Evolutionary conservation across 2,888 invertebrate species (phyloP), one percentile per base, ranked within the genome.

Genomic region (Chironomus riparius): DNA sequence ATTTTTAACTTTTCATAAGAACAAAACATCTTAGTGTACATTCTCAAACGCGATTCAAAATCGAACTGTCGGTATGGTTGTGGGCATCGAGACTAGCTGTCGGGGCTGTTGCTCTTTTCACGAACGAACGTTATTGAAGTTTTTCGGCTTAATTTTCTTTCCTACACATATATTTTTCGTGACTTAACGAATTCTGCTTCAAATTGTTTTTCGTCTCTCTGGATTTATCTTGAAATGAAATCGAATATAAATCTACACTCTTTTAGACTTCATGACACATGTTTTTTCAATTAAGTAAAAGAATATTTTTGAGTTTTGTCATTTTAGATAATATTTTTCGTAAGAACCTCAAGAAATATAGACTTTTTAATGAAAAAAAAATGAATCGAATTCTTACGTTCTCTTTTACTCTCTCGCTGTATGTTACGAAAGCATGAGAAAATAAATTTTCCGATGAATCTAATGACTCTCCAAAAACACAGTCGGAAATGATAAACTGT

Each of bases 31-130:
- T 56, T 56, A 18, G 15, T 56, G 56, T 18, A 68, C 74, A 61
- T 74, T 74, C 74, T 74, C 68, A 74, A n/a, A n/a, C 74, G 74
- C 74, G 74, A 74, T 74, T 62, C 74, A 65, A 74, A 68, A 62
- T 47, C 68, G 48, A 74, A 74, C 74, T 74, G 74, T 21, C 65
- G 47, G 22, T 28, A 4, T 47, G 48, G 15, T 68, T 68, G n/a
- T 21, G 50, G 72, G n/a, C 47, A 38, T 72, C 47, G 68, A 74
- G 74, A 74, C 74, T 68, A 68, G 22, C 48, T 74, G 74, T 74
- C 74, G 74, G 68, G 74, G 15, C 68, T 62, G 18, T 15, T 72
- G 61, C 74, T 74, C 74, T 47, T 74, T 74, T 74, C 74, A 68
- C 74, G 74, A 74, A 73, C 72, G 56, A 56, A 56, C 15, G 56